Percentiles rank a stretch among this genome's conserved stretches.
Evolutionary conservation across 1,140 invertebrate species (phyloP).

Genomic region (Drosophila kepulauana): DNA sequence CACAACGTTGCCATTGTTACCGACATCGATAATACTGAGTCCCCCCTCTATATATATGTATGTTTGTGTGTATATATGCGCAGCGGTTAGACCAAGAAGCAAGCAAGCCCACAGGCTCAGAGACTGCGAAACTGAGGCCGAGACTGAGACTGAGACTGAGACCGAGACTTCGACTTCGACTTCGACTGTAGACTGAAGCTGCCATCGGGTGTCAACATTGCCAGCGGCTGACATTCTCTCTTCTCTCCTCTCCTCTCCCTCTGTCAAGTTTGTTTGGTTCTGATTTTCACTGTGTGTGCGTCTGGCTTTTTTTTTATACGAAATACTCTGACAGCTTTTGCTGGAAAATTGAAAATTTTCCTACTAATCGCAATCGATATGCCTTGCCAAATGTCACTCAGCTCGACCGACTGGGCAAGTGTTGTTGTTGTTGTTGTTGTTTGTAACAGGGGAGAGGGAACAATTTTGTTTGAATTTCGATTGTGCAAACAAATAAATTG

Average conservation of each 20-base stretch:
- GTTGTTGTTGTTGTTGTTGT: background rate
- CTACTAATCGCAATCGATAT: slow-evolving; percentile 82
- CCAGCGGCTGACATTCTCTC: slow-evolving; percentile 42
- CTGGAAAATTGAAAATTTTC: slow-evolving; percentile 79
- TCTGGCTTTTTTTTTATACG: slow-evolving; percentile 34
- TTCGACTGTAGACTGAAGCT: slow-evolving; percentile 38
- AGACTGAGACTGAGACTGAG: background rate
- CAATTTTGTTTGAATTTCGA: slow-evolving; percentile 55
- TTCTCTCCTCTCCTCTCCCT: background rate
- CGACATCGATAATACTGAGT: slow-evolving; percentile 70
- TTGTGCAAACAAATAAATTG: slow-evolving; percentile 81
- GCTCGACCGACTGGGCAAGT: background rate
- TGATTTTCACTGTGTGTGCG: slow-evolving; percentile 46
- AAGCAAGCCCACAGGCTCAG: slow-evolving; percentile 33
- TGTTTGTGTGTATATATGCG: slow-evolving; percentile 65
- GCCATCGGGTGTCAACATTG: slow-evolving; percentile 77
- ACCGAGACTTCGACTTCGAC: slow-evolving; percentile 16
- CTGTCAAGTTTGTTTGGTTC: slow-evolving; percentile 36
- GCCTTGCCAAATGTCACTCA: slow-evolving; percentile 81
- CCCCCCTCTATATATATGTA: background rate
- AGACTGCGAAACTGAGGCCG: background rate
- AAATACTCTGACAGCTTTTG: slow-evolving; percentile 64
- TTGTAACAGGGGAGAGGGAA: background rate
- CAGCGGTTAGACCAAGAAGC: slow-evolving; percentile 69
- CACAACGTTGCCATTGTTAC: slow-evolving; percentile 71